A percentile compares a stretch with the other conserved stretches of the same genome.
Conservation (phyloP, 2,113 vertebrate genomes). For the Dipodomys stephensi region DNA sequence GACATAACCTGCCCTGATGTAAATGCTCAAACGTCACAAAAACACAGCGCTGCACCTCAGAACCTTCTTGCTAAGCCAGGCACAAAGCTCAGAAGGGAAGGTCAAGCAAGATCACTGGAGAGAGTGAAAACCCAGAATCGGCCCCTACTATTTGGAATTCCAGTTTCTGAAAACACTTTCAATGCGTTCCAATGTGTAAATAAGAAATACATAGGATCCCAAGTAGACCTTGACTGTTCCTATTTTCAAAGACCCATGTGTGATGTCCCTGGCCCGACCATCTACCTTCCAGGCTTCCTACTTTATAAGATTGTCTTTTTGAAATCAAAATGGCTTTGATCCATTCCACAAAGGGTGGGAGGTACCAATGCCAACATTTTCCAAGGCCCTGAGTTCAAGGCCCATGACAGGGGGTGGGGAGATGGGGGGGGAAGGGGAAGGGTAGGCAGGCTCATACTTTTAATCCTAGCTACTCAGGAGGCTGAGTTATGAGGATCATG, state of each 20-base stretch:
- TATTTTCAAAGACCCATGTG: not conserved
- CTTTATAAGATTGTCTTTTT: not conserved
- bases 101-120: not conserved
- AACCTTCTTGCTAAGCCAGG: not conserved
- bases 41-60: not conserved
- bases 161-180: not conserved
- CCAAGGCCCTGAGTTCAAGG: not conserved
- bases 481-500: too few species aligned
- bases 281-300: not conserved
- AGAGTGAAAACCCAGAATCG: not conserved
- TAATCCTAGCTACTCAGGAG: too few species aligned
- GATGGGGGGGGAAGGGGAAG: too few species aligned
- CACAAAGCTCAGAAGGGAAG: not conserved
- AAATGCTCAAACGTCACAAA: not conserved
- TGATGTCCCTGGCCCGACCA: not conserved
- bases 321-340: not conserved
- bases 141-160: not conserved
- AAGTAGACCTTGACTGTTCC: not conserved
- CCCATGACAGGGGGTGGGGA: too few species aligned
- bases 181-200: not conserved
- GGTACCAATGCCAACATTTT: not conserved
- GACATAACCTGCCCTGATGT: not conserved
- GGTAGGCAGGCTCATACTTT: too few species aligned
- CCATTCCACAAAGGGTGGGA: too few species aligned
- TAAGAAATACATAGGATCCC: not conserved